A percentile compares a stretch with the other conserved stretches of the same genome.
phyloP scores from a whole-genome alignment of 2,113 vertebrate species.

The Pelecanus crispus region DNA sequence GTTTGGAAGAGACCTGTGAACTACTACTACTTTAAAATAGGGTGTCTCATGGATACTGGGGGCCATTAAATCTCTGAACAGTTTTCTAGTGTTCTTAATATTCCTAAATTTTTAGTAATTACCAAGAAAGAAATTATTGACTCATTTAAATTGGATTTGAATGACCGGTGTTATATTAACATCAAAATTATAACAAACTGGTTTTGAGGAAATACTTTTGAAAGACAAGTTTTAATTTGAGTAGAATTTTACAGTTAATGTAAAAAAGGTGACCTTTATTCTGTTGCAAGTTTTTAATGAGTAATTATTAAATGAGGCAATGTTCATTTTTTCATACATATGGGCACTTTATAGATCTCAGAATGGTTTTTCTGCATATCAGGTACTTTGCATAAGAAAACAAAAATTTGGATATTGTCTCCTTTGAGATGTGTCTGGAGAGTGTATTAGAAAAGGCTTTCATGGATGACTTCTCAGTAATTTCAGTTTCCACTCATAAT shows the following conservation, averaged over 20 bases:
- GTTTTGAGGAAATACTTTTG: neutral
- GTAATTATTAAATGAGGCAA: neutral
- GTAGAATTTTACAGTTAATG: neutral
- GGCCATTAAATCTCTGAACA: neutral
- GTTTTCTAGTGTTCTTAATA: neutral
- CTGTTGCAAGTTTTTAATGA: neutral
- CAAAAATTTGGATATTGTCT: neutral
- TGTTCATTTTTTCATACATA: neutral
- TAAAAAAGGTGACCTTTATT: neutral
- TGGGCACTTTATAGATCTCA: neutral
- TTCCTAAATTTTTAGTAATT: neutral
- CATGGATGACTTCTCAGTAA: neutral
- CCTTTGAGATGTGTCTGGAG: neutral
- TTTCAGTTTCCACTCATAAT: neutral
- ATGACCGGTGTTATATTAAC: neutral
- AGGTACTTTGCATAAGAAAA: neutral
- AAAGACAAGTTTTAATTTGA: neutral
- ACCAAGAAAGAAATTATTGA: neutral
- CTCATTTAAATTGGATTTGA: neutral
- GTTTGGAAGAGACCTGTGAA: neutral
- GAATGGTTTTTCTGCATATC: neutral
- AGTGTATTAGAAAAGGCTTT: neutral
- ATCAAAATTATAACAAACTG: neutral
- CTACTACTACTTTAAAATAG: neutral
- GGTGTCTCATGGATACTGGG: neutral